Percentiles rank a stretch among this genome's conserved stretches.
Evolutionary conservation across 2,113 vertebrate species (phyloP).

Genomic region (Pseudorectes ferrugineus): DNA sequence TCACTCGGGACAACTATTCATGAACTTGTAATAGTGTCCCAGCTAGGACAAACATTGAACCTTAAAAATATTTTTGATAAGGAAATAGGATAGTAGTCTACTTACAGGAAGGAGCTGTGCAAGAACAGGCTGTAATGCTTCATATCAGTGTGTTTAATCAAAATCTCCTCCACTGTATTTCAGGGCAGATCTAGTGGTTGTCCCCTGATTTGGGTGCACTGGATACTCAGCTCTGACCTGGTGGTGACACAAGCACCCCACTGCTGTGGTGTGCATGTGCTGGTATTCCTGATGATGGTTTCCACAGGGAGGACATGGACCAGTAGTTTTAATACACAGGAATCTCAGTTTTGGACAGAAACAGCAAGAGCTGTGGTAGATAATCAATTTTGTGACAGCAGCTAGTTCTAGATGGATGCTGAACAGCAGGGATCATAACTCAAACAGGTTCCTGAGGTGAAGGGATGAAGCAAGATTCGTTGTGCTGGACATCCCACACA

Average conservation of each 20-base stretch:
- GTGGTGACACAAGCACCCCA: accelerated
- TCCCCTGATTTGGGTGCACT: background rate
- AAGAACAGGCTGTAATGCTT: background rate
- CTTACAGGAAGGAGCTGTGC: background rate
- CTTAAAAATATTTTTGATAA: background rate
- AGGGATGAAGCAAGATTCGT: background rate
- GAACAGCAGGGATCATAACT: background rate
- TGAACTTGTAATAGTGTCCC: background rate
- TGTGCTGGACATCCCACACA: background rate
- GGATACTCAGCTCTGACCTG: background rate
- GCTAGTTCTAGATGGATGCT: background rate
- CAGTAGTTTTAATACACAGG: background rate
- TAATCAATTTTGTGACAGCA: background rate
- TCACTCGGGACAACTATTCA: background rate
- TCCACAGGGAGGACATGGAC: background rate
- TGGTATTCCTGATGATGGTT: background rate
- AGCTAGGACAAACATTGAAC: background rate
- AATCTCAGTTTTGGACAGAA: background rate
- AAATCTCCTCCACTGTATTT: background rate
- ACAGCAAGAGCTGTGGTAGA: background rate
- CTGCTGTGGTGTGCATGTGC: background rate
- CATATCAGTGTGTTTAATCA: background rate
- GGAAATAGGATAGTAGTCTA: background rate
- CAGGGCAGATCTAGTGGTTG: background rate
- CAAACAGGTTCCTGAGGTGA: background rate